Evolutionary conservation across 2,888 invertebrate genomes (phyloP).

Genomic region (Camponotus fellah): DNA sequence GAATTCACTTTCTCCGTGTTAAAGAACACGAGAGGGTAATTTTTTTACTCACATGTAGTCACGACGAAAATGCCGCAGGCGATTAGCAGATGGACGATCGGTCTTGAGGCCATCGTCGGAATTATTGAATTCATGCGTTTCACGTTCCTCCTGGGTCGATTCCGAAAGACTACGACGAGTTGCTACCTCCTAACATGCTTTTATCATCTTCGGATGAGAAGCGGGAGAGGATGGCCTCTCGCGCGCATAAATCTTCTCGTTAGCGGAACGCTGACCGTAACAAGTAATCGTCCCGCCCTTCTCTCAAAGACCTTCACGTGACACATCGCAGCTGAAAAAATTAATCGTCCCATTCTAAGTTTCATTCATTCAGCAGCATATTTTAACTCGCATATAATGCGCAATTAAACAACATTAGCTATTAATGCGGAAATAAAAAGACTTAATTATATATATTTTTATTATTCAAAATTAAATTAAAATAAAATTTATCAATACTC

Average conservation of each 20-base stretch:
- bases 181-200: constrained; percentile 72
- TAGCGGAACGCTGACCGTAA: background rate
- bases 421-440: background rate
- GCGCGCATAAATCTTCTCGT: background rate
- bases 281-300: background rate
- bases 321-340: constrained; percentile 9
- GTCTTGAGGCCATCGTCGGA: constrained; percentile 70
- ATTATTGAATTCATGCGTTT: constrained; percentile 51
- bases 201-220: constrained; percentile 77
- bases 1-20: constrained; percentile 43
- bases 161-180: constrained; percentile 75
- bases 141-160: constrained; percentile 68
- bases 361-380: constrained; percentile 10
- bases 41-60: constrained; percentile 72
- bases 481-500: background rate
- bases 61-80: constrained; percentile 70
- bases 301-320: constrained; percentile 1
- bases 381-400: background rate
- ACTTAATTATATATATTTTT: background rate
- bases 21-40: constrained; percentile 33
- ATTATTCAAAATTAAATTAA: background rate
- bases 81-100: constrained; percentile 68
- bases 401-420: background rate
- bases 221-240: constrained; percentile 43
- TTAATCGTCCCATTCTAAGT: background rate